A percentile compares a stretch with the other conserved stretches of the same genome.
phyloP scores from a whole-genome alignment of 2,113 vertebrate species.

The Ochotona curzoniae region DNA sequence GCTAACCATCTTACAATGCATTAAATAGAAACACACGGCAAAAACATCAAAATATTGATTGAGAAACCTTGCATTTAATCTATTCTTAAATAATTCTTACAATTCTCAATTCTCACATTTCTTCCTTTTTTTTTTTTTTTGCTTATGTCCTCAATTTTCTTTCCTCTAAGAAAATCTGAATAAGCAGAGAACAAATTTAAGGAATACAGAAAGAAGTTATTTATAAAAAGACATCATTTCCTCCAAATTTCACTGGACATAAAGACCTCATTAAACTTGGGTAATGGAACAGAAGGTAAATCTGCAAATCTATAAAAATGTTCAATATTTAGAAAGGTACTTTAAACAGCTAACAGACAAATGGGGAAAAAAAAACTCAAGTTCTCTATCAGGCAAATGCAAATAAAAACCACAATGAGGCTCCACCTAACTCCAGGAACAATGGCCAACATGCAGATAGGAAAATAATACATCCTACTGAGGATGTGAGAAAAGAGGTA shows the following conservation, averaged over 20 bases:
- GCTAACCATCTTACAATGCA: neutral
- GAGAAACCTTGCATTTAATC: neutral
- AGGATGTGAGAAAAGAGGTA: no score
- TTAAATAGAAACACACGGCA: neutral
- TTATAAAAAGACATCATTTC: neutral
- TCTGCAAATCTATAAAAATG: neutral
- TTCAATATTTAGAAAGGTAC: neutral
- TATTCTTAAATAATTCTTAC: neutral
- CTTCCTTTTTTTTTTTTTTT: fast-evolving
- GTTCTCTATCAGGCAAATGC: no score
- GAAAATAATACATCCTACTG: no score
- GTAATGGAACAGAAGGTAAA: neutral
- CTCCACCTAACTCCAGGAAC: no score
- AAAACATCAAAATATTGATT: neutral
- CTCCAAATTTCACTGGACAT: neutral
- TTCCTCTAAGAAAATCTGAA: neutral
- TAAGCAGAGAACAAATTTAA: neutral
- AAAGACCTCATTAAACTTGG: neutral
- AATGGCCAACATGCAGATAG: no score
- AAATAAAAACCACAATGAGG: no score
- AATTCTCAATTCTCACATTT: neutral
- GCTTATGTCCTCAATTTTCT: neutral
- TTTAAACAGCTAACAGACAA: no score
- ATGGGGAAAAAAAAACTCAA: no score
- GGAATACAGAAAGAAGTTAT: neutral